Evolutionary conservation across 2,113 vertebrate genomes (phyloP), one percentile per base, ranked within the genome.

Genomic region (Serinus canaria): DNA sequence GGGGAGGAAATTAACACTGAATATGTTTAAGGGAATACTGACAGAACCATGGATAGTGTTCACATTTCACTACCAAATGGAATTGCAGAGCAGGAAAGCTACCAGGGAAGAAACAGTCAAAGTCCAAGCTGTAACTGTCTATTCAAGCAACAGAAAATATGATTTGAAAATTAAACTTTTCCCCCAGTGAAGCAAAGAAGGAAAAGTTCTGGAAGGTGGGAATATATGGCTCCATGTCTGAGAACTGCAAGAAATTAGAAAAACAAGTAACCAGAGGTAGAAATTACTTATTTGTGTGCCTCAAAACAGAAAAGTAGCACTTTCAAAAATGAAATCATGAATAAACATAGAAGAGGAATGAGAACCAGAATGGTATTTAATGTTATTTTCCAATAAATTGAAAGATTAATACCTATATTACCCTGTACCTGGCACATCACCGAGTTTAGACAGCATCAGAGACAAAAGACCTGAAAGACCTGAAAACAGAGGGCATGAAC

Each of bases 41-140:
- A 55, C 67, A 91, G 78, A 95, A 91, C 59, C 23, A 47, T 39
- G 59, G 63, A 80, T 49, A 92, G 74, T 83, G 82, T 94, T 89
- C 74, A 20, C 19, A 6, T 80, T 79, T 89, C 43, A 39, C 39
- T 69, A 46, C 43, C 75, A 49, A 85, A 33, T n/a, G 46, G 72
- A 56, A 79, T 30, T 39, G 58, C 46, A 67, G 55, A 73, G 17
- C 35, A 74, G 52, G 39, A 86, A 94, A 88, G 15, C 7, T 90
- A 43, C 19, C 23, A 70, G 27, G 25, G 23, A 83, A 87, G 41
- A 82, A 75, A 67, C 13, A 82, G 62, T 35, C 47, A 63, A 91
- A 72, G 56, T 30, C 7, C 11, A 58, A 73, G 52, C 37, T 72
- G 28, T 9, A 76, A 69, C 39, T 8, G 2, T 80, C 11, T 79